Evolutionary conservation across 2,888 invertebrate genomes (phyloP).

Genomic region (Mythimna impura): DNA sequence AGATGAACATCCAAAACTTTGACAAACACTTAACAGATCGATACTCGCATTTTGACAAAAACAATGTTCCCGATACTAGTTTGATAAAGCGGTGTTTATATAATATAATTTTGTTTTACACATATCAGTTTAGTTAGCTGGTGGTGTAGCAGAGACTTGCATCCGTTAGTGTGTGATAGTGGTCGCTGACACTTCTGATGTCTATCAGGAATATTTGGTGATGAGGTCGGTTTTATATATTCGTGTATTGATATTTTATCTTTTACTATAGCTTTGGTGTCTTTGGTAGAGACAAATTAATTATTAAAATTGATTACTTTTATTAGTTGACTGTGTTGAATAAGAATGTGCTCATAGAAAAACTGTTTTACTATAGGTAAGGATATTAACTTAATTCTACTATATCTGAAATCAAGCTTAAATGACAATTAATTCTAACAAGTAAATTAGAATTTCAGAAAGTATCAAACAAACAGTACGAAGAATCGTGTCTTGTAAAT

Average conservation of each 20-base stretch:
- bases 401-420: background rate
- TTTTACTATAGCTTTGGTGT: background rate
- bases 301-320: background rate
- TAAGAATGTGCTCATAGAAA: background rate
- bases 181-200: conserved; percentile 43
- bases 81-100: conserved; percentile 72
- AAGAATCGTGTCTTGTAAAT: conserved; percentile 1
- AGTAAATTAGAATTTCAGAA: background rate
- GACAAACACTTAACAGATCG: conserved; percentile 66
- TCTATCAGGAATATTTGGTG: conserved; percentile 46
- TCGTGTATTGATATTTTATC: conserved; percentile 11
- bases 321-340: background rate
- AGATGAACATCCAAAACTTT: conserved; percentile 67
- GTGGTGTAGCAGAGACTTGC: conserved; percentile 71
- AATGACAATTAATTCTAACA: background rate
- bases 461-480: background rate
- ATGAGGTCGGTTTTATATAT: conserved; percentile 51
- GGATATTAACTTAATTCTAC: background rate
- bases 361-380: background rate
- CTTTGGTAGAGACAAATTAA: background rate
- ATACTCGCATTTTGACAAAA: conserved; percentile 66
- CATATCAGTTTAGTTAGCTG: conserved; percentile 71
- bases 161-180: conserved; percentile 72
- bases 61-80: conserved; percentile 60
- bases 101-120: conserved; percentile 67